These are phyloP conservation scores for Zosterops pallidus DNA, from an alignment of 2,113 vertebrate species.

Conservation along the genomic window DNA sequence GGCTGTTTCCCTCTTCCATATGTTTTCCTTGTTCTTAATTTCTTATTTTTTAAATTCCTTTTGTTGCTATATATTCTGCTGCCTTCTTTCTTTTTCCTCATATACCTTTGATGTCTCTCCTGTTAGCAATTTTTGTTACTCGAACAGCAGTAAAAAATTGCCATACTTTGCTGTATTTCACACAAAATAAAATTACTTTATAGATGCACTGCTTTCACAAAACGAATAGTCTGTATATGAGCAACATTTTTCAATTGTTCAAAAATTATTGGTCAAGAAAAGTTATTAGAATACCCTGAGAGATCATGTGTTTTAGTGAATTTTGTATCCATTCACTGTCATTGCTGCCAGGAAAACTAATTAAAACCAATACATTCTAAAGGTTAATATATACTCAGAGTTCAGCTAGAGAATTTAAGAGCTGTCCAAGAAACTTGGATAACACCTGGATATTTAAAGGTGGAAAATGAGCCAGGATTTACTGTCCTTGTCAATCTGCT, in stretches of 20 bases:
- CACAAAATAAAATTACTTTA: background rate
- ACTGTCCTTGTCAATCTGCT: background rate
- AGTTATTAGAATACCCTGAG: background rate
- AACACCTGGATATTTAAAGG: background rate
- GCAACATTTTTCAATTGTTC: background rate
- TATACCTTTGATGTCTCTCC: fast-evolving
- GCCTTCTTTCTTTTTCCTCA: background rate
- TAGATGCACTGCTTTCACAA: background rate
- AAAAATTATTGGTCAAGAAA: background rate
- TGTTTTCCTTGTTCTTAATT: background rate
- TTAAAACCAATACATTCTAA: background rate
- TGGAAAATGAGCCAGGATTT: background rate
- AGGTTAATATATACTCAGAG: background rate
- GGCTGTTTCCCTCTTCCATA: background rate
- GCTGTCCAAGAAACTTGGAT: background rate
- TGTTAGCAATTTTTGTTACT: background rate
- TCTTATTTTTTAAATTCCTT: background rate
- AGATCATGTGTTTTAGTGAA: fast-evolving
- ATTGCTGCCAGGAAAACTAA: background rate
- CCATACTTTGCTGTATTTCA: background rate
- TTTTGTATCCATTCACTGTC: background rate
- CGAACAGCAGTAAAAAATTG: background rate
- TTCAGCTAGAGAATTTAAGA: background rate
- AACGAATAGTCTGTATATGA: background rate
- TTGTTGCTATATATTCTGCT: background rate